A percentile compares a stretch with the other conserved stretches of the same genome.
These are phyloP conservation scores for Phataginus tetradactyla DNA, from an alignment of 2,797 vertebrate genomes.

Conservation along the genomic window DNA sequence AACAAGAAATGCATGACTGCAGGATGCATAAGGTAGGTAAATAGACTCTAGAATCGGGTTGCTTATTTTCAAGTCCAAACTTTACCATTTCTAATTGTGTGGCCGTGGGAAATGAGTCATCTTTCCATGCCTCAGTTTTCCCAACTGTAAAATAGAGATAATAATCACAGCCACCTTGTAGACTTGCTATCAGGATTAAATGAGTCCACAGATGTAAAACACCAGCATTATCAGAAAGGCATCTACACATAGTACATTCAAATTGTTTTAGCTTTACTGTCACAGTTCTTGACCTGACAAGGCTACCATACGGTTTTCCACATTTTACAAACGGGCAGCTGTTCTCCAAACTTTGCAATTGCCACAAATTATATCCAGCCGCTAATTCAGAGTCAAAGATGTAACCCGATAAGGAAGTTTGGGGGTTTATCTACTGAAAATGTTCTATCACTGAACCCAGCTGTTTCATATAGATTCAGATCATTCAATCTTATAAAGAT, in stretches of 20 bases:
- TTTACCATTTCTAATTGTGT: neutral
- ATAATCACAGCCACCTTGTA: neutral
- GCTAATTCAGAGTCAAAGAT: constrained; percentile 41
- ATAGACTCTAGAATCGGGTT: neutral
- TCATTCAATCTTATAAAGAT: constrained; percentile 50
- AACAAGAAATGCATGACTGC: neutral
- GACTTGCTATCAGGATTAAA: neutral
- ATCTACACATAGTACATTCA: neutral
- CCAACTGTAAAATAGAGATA: neutral
- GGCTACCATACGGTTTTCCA: neutral
- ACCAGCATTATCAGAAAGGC: neutral
- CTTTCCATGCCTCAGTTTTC: neutral
- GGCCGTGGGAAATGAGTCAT: neutral
- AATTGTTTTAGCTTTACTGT: neutral
- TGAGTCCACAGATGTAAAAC: neutral
- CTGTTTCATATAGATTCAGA: constrained; percentile 37
- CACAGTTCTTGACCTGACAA: neutral
- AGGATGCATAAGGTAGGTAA: neutral
- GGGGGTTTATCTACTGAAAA: constrained; percentile 27
- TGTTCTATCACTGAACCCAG: constrained; percentile 29
- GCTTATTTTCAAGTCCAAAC: neutral
- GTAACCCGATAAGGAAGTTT: neutral
- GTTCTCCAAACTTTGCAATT: constrained; percentile 9
- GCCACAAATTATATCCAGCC: neutral
- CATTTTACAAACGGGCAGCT: neutral